These are phyloP conservation scores for Percopsis transmontana DNA, from an alignment of 2,113 vertebrate species.

Conservation along the genomic window DNA sequence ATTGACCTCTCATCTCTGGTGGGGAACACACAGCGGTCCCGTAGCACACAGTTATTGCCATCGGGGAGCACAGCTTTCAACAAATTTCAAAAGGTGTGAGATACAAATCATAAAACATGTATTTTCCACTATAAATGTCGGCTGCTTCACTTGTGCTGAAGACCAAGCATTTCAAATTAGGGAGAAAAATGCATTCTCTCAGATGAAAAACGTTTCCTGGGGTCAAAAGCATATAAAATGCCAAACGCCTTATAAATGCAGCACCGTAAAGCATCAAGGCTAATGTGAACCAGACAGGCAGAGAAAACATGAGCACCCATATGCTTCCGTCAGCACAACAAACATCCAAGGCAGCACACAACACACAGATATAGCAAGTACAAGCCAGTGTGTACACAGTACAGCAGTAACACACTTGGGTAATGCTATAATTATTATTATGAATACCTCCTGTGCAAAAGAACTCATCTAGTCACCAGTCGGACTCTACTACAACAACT, in stretches of 20 bases:
- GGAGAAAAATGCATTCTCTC: slow-evolving; percentile 41
- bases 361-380: neutral
- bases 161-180: slow-evolving; percentile 63
- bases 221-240: slow-evolving; percentile 66
- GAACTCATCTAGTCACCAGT: neutral
- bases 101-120: slow-evolving; percentile 45
- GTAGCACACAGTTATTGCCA: slow-evolving; percentile 15
- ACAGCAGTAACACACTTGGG: neutral
- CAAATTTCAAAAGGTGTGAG: slow-evolving; percentile 51
- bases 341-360: slow-evolving; percentile 36
- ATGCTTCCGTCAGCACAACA: slow-evolving; percentile 41
- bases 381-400: too few species aligned
- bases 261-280: slow-evolving; percentile 49
- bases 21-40: slow-evolving; percentile 6
- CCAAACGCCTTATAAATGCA: slow-evolving; percentile 55
- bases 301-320: slow-evolving; percentile 32
- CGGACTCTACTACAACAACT: neutral
- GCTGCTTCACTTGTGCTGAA: slow-evolving; percentile 33
- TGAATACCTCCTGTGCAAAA: neutral
- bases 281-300: slow-evolving; percentile 62
- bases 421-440: neutral
- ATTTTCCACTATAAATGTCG: slow-evolving; percentile 49
- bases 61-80: slow-evolving; percentile 12
- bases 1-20: too few species aligned
- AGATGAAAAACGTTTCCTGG: slow-evolving; percentile 64